Base-by-base conservation (phyloP, 2,797 vertebrate species). In the Arrhamphus sclerolepis region DNA sequence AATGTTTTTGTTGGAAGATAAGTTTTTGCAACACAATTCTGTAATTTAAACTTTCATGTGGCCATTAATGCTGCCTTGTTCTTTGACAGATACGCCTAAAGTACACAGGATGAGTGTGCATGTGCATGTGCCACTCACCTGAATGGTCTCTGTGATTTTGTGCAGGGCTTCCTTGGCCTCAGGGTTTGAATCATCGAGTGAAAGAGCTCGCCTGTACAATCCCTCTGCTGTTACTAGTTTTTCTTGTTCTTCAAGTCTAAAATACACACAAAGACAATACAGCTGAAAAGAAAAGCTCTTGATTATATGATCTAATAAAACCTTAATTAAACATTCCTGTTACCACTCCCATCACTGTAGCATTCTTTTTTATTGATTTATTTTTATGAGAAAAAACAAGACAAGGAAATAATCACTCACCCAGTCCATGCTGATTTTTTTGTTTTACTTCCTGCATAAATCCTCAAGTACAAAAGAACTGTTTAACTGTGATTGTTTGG, bases 181-280 rank as follows among this genome's bases (percentile, higher is more conserved):
- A 56, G 92, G 90, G 76, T 96, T 97, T 1, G 91, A 91, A 34
- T 94, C 92, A 73, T 98, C 96, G 57, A 98, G 87, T 43, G 85
- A 80, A 63, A 97, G 82, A n/a, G 97, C 97, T 92, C 92, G 96
- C 77, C 94, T 93, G 84, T 99, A 99, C 63, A 96, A 89, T 68
- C 91, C 93, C 77, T 99, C 97, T 1, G 97, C 97, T 70, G 96
- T 98, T n/a, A 96, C 81, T 11, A 97, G 89, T 74, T 98, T 98
- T 16, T 98, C 96, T 82, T 98, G 96, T 74, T 98, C 96, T 86
- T 97, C 96, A 49, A 98, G 90, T 72, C 97, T 98, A 68, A 0
- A 22, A 42, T 11, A 67, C 2, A 19, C 11, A 58, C 17, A 47
- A 6, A 59, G 21, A 66, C 4, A 26, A 21, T 48, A 2, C 41